These are phyloP conservation scores for Mus pahari DNA, from an alignment of 2,113 vertebrate genomes.

Conservation along the genomic window DNA sequence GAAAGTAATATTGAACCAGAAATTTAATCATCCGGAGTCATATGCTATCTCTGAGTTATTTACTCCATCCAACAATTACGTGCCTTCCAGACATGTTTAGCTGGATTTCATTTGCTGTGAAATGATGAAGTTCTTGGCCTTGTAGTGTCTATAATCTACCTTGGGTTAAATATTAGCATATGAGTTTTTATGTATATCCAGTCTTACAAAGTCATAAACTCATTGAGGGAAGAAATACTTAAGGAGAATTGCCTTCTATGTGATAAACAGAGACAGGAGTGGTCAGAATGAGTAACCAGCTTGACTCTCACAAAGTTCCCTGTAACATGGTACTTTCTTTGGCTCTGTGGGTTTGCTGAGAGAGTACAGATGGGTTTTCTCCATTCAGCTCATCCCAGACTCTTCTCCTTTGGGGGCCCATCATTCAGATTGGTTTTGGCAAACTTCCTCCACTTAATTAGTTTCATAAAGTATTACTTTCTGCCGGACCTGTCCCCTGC, in stretches of 20 bases:
- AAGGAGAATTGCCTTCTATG: background rate
- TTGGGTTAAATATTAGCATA: background rate
- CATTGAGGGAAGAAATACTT: background rate
- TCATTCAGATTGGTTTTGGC: slow-evolving; percentile 28
- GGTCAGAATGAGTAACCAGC: background rate
- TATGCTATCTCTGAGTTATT: background rate
- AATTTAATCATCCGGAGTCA: background rate
- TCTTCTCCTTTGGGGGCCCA: background rate
- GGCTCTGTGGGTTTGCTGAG: background rate
- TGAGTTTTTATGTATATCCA: background rate
- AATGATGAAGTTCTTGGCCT: background rate
- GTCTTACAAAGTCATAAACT: slow-evolving; percentile 30
- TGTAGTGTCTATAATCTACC: background rate
- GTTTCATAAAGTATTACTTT: slow-evolving; percentile 54
- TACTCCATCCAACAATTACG: background rate
- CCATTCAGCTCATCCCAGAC: background rate
- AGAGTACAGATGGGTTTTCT: background rate
- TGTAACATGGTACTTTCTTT: background rate
- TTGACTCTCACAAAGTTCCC: background rate
- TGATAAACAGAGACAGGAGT: background rate
- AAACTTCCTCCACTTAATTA: slow-evolving; percentile 47
- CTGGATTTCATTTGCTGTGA: slow-evolving; percentile 45
- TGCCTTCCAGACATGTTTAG: background rate
- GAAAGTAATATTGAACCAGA: background rate
- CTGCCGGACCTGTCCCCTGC: background rate